phyloP scores from a whole-genome alignment of 2,797 vertebrate species.

The Percopsis omiscomaycus region DNA sequence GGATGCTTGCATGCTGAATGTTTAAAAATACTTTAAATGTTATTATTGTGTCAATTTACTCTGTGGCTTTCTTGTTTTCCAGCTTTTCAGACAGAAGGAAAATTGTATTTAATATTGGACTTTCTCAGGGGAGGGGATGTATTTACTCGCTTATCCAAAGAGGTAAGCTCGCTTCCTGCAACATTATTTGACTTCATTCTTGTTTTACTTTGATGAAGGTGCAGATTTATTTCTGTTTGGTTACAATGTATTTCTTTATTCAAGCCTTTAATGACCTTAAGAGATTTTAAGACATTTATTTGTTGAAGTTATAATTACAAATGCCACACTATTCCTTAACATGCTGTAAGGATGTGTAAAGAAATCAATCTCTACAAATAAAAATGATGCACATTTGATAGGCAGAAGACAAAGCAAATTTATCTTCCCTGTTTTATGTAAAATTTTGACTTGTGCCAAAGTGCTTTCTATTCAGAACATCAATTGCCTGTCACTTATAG shows the following conservation, averaged over 20 bases:
- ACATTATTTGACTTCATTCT: conserved; percentile 11
- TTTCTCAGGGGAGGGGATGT: conserved; percentile 99
- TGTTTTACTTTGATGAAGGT: not conserved
- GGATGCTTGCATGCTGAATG: too few species aligned
- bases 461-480: conserved; percentile 38
- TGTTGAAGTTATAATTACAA: conserved; percentile 22
- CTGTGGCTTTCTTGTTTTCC: conserved; percentile 27
- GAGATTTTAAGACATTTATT: conserved; percentile 28
- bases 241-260: not conserved
- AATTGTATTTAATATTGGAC: conserved; percentile 99
- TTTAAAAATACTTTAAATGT: not conserved
- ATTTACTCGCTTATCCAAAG: conserved; percentile 99
- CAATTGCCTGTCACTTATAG: conserved; percentile 44
- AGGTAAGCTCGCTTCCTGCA: conserved; percentile 81
- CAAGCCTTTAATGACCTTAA: not conserved
- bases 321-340: conserved; percentile 17
- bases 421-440: too few species aligned
- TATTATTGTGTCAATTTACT: not conserved
- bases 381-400: conserved; percentile 39
- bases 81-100: conserved; percentile 99
- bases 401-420: conserved; percentile 11
- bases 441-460: conserved; percentile 21
- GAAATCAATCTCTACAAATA: conserved; percentile 35
- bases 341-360: conserved; percentile 30
- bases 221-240: conserved; percentile 1